phyloP scores from a whole-genome alignment of 1,140 invertebrate genomes.

The Manduca sexta region DNA sequence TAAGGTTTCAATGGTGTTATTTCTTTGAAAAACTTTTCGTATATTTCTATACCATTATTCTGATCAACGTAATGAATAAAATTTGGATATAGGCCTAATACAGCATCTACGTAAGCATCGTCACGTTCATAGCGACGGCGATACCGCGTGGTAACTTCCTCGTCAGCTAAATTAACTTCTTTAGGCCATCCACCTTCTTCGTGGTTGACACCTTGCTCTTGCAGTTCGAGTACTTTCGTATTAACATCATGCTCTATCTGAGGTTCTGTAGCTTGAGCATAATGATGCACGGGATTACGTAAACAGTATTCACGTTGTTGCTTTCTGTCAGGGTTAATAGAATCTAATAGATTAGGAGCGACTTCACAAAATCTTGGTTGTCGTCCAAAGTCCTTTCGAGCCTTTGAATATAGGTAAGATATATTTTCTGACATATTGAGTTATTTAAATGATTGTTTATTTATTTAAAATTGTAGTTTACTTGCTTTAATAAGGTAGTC shows the following conservation, averaged over 20 bases:
- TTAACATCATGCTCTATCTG: slow-evolving; percentile 77
- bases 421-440: slow-evolving; percentile 41
- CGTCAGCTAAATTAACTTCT: slow-evolving; percentile 90
- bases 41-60: slow-evolving; percentile 94
- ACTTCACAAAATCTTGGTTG: slow-evolving; percentile 81
- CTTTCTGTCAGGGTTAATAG: slow-evolving; percentile 79
- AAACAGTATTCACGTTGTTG: slow-evolving; percentile 79
- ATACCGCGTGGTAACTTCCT: slow-evolving; percentile 88
- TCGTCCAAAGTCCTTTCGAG: slow-evolving; percentile 78
- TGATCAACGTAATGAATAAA: slow-evolving; percentile 90
- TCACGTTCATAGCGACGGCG: slow-evolving; percentile 96
- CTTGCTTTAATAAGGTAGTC: too few species aligned
- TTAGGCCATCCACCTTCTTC: slow-evolving; percentile 97
- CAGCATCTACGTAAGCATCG: slow-evolving; percentile 88
- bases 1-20: slow-evolving; percentile 74
- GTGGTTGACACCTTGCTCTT: slow-evolving; percentile 85
- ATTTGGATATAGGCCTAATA: slow-evolving; percentile 78
- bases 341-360: slow-evolving; percentile 79
- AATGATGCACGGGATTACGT: slow-evolving; percentile 78
- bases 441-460: too few species aligned
- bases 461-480: too few species aligned
- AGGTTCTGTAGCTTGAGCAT: slow-evolving; percentile 74
- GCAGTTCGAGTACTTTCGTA: slow-evolving; percentile 79
- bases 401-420: slow-evolving; percentile 77
- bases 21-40: slow-evolving; percentile 88